These are phyloP conservation scores for Lamprotornis superbus DNA, from an alignment of 2,113 vertebrate species.

Conservation along the genomic window DNA sequence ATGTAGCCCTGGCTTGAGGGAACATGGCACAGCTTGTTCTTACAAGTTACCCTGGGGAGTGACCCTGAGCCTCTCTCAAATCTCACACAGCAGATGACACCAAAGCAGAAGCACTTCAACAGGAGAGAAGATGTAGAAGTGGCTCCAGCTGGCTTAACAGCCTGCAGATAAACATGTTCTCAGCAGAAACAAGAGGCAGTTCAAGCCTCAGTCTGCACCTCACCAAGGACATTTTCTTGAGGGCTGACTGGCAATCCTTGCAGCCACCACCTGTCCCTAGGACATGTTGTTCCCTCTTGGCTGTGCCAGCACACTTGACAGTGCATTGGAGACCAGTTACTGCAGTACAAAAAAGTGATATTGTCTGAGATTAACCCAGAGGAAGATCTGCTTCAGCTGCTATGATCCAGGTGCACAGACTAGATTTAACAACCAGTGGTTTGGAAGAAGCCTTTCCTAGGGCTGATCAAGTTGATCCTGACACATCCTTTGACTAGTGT, in stretches of 20 bases:
- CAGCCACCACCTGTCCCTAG: background rate
- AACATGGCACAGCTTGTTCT: background rate
- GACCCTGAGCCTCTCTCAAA: background rate
- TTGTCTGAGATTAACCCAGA: background rate
- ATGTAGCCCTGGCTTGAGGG: background rate
- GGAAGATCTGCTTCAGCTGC: background rate
- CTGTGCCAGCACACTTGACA: background rate
- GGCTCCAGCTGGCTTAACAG: background rate
- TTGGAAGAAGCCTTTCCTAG: background rate
- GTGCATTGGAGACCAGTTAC: background rate
- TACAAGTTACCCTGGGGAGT: background rate
- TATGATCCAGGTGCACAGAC: background rate
- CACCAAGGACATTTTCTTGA: background rate
- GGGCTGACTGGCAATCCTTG: background rate
- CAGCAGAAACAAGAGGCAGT: background rate
- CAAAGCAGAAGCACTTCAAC: background rate
- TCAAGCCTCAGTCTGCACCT: background rate
- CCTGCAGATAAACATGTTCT: background rate
- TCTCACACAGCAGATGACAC: background rate
- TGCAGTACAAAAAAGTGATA: background rate
- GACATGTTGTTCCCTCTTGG: accelerated
- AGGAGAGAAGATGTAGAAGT: background rate
- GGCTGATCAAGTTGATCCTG: background rate
- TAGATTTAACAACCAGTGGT: background rate
- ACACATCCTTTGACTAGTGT: background rate